These are phyloP conservation scores for Agelastica alni DNA, from an alignment of 2,888 invertebrate genomes.

Conservation along the genomic window DNA sequence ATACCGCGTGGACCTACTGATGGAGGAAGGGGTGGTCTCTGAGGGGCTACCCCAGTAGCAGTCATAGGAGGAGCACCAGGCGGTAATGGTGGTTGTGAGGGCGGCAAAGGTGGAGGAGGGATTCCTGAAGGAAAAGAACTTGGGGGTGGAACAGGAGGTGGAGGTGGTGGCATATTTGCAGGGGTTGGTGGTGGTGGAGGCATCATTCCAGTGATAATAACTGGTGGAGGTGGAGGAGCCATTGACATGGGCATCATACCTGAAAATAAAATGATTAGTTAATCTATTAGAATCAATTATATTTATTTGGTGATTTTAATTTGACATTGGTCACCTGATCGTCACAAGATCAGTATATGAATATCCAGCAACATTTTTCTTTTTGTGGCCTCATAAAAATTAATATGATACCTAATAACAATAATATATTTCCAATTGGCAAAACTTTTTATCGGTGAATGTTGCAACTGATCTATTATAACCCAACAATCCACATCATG, in stretches of 20 bases:
- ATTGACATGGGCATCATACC: conserved; percentile 59
- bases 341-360: no score
- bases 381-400: no score
- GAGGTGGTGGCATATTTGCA: conserved; percentile 72
- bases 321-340: no score
- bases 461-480: no score
- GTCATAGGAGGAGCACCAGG: conserved; percentile 69
- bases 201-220: conserved; percentile 67
- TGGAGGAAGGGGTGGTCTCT: conserved; percentile 41
- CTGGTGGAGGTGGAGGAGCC: conserved; percentile 62
- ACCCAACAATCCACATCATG: no score
- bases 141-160: conserved; percentile 73
- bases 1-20: conserved; percentile 37
- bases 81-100: conserved; percentile 66
- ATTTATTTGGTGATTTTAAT: no score
- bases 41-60: conserved; percentile 37
- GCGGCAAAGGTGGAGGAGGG: conserved; percentile 69
- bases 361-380: no score
- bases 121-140: conserved; percentile 65
- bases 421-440: no score
- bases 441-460: no score
- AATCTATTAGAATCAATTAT: not conserved
- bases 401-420: no score
- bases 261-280: conserved; percentile 49
- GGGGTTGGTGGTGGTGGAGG: conserved; percentile 78